Evolutionary conservation across 2,888 invertebrate species (phyloP).

Genomic region (Eupithecia inturbata): DNA sequence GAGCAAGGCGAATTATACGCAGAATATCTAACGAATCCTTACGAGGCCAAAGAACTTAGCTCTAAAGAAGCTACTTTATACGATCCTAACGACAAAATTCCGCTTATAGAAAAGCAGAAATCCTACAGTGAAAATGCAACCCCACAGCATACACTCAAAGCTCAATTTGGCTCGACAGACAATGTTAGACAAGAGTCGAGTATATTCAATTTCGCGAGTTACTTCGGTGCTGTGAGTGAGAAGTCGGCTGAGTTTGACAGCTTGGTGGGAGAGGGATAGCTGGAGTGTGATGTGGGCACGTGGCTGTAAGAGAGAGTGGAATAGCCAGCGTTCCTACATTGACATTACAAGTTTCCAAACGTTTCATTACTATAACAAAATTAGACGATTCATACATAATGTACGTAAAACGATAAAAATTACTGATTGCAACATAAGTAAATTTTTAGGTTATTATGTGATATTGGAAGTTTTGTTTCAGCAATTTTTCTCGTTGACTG

Average conservation of each 20-base stretch:
- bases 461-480: neutral
- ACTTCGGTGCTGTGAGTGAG: constrained; percentile 84
- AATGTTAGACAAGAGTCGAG: constrained; percentile 72
- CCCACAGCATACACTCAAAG: constrained; percentile 71
- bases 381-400: neutral
- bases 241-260: constrained; percentile 85
- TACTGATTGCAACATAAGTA: neutral
- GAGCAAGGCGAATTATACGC: constrained; percentile 75
- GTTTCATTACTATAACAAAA: neutral
- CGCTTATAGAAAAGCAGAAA: constrained; percentile 57
- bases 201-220: constrained; percentile 86
- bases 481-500: neutral
- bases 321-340: neutral
- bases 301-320: constrained; percentile 60
- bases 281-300: constrained; percentile 66
- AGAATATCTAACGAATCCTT: constrained; percentile 84
- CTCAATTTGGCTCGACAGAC: constrained; percentile 77
- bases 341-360: neutral
- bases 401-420: neutral
- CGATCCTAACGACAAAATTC: constrained; percentile 60
- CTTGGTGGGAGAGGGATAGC: constrained; percentile 76
- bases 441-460: neutral
- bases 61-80: constrained; percentile 63
- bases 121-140: constrained; percentile 75
- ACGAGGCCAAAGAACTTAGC: constrained; percentile 65